phyloP scores from a whole-genome alignment of 2,797 vertebrate genomes.

The Cossypha niveicapilla region DNA sequence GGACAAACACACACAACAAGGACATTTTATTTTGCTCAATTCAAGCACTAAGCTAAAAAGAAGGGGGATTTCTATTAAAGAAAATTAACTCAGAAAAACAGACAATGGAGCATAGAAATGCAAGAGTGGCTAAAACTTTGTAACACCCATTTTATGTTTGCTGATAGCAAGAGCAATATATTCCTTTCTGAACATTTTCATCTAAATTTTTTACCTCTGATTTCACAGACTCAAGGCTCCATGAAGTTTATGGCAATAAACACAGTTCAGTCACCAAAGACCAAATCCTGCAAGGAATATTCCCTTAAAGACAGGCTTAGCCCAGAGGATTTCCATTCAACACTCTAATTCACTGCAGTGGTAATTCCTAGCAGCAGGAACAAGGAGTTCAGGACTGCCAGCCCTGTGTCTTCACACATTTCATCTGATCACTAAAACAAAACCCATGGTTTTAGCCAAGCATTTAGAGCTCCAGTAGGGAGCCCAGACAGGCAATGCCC shows the following conservation, averaged over 20 bases:
- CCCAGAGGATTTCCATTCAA: neutral
- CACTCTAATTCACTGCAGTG: neutral
- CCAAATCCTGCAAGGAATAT: fast-evolving
- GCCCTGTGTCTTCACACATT: fast-evolving
- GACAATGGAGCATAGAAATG: neutral
- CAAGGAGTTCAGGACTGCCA: neutral
- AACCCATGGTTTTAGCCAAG: neutral
- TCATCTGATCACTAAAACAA: neutral
- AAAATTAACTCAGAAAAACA: neutral
- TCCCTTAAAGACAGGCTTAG: neutral
- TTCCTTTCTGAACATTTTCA: neutral
- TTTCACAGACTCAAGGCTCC: neutral
- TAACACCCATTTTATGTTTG: neutral
- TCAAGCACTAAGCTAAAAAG: neutral
- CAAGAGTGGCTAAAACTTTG: neutral
- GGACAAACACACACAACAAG: neutral
- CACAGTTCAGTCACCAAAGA: neutral
- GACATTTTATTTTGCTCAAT: neutral
- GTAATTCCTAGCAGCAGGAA: neutral
- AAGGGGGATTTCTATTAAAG: neutral
- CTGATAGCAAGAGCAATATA: neutral
- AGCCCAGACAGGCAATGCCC: neutral
- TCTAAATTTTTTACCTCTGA: neutral
- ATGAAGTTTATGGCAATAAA: neutral
- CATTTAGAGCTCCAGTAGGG: fast-evolving